Conservation (phyloP, 2,888 invertebrate genomes). For the Zygogramma bicolorata region DNA sequence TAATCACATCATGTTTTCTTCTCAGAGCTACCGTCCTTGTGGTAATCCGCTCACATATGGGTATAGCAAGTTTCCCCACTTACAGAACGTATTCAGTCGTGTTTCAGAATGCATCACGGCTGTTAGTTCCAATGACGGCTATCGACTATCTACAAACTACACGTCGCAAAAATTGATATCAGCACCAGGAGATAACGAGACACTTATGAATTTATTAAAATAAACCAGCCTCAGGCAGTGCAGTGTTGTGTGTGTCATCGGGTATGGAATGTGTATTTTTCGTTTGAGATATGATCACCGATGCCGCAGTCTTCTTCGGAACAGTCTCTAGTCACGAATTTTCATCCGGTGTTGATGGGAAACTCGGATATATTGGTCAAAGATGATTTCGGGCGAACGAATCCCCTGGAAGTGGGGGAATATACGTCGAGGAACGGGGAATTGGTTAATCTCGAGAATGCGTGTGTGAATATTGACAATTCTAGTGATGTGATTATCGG, state of each 20-base stretch:
- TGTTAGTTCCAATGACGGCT: neutral
- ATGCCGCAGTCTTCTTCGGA: constrained; percentile 1
- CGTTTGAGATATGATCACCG: constrained; percentile 2
- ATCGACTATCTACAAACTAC: neutral
- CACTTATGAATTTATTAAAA: neutral
- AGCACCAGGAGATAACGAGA: neutral
- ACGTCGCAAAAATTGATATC: constrained; percentile 9
- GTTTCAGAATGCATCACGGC: neutral
- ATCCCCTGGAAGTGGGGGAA: constrained; percentile 2
- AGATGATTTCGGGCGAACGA: neutral
- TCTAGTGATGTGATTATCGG: constrained; percentile 70
- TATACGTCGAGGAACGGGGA: constrained; percentile 9
- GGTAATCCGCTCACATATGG: neutral
- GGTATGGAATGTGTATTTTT: constrained; percentile 2
- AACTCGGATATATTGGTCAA: constrained; percentile 5
- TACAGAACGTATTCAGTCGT: neutral
- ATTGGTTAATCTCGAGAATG: constrained; percentile 46
- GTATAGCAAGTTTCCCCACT: constrained; percentile 3
- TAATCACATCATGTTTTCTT: neutral
- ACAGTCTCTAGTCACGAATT: constrained; percentile 1
- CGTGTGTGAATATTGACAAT: constrained; percentile 66
- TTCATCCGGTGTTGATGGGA: neutral
- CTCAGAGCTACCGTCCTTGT: neutral
- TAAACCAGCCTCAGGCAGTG: neutral
- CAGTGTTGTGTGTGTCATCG: constrained; percentile 4